Base-by-base conservation (phyloP, 2,888 invertebrate genomes). In the Gari tellinella region DNA sequence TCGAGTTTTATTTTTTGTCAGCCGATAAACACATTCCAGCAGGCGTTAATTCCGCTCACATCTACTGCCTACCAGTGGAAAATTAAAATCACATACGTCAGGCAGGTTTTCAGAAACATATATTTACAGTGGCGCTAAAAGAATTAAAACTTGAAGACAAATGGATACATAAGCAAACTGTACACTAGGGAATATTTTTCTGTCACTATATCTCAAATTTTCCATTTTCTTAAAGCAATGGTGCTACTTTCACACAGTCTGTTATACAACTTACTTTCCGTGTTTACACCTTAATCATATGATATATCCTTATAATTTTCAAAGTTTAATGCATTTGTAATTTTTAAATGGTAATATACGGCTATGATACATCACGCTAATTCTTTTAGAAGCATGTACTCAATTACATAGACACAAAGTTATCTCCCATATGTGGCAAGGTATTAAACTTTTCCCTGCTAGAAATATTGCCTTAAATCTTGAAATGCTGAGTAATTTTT, bases 91-190 rank as follows among this genome's bases (percentile, higher is more conserved):
- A 15, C 45, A 62, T 62, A 52, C 43, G 41, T 62, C 62, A 52
- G 23, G 14, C 25, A 17, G 45, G 31, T 52, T 62, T 43, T 51
- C 41, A 40, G 37, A 40, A 49, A 49, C 40, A 49, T 40, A 61
- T 49, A 62, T 56, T 60, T 60, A 43, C 51, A 40, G 55, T 48
- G 56, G 46, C 72, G 65, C 61, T 72, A 65, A 61, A 56, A 38
- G 56, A 72, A 66, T 72, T 72, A 56, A 72, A 72, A 56, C 51
- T 46, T 23, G 12, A 66, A 52, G 65, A 72, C 55, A 65, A 72
- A 72, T 56, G 72, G 43, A 48, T 40, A 65, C 46, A 51, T 72
- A 72, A 43, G 72, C 61, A 72, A 72, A 72, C 56, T 55, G 53
- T 55, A 15, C 72, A 37, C 61, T 2, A 38, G 72, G 55, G 70